Evolutionary conservation across 2,888 invertebrate genomes (phyloP).

Genomic region (Heliconius sara): DNA sequence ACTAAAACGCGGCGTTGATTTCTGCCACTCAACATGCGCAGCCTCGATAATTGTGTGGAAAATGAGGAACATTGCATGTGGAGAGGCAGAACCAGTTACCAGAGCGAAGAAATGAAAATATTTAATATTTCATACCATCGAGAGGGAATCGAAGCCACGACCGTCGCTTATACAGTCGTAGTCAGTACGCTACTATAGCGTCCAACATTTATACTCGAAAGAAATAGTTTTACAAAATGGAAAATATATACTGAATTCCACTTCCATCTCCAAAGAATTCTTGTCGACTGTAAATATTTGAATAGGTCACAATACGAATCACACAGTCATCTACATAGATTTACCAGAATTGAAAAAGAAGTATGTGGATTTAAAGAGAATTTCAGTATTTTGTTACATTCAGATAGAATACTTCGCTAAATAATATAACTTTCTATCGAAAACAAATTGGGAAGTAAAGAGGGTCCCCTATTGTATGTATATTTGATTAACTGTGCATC

Average conservation of each 20-base stretch:
- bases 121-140: too few species aligned
- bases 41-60: too few species aligned
- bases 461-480: neutral
- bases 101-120: too few species aligned
- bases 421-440: neutral
- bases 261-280: conserved; percentile 11
- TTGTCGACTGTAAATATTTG: conserved; percentile 19
- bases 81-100: too few species aligned
- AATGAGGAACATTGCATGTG: too few species aligned
- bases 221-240: neutral
- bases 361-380: neutral
- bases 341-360: conserved; percentile 2
- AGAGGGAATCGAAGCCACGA: too few species aligned
- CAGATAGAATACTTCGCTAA: neutral
- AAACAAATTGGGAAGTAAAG: neutral
- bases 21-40: too few species aligned
- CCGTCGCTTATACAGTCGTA: neutral
- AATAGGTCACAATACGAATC: conserved; percentile 4
- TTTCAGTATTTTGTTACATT: neutral
- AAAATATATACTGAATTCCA: conserved; percentile 12
- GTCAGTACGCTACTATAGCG: too few species aligned
- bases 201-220: neutral
- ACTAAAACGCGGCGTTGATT: too few species aligned
- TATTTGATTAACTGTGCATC: too few species aligned
- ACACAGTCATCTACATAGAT: conserved; percentile 11